These are phyloP conservation scores for Gymnocheta viridis DNA, from an alignment of 2,888 invertebrate genomes.

Conservation along the genomic window DNA sequence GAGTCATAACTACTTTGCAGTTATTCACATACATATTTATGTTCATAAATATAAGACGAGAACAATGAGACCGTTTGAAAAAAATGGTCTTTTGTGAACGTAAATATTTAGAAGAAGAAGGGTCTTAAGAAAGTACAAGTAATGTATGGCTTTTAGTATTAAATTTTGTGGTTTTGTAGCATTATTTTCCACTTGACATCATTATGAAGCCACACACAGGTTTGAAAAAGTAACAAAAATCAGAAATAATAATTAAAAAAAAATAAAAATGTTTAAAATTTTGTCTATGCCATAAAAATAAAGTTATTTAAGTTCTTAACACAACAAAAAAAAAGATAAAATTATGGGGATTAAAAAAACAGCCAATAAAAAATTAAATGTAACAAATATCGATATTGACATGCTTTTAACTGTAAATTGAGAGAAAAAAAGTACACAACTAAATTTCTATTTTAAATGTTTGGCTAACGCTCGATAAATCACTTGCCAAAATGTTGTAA, in stretches of 20 bases:
- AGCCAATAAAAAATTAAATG: conserved; percentile 35
- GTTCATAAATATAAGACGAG: background rate
- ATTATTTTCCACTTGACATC: conserved; percentile 76
- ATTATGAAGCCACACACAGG: conserved; percentile 73
- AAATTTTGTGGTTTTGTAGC: conserved; percentile 67
- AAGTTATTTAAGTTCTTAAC: background rate
- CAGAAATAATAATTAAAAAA: background rate
- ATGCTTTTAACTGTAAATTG: conserved; percentile 77
- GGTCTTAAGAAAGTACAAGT: conserved; percentile 62
- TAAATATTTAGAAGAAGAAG: conserved; percentile 30
- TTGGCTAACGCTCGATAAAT: conserved; percentile 71
- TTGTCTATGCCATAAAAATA: conserved; percentile 17
- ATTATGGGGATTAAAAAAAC: conserved; percentile 19
- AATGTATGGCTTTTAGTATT: conserved; percentile 69
- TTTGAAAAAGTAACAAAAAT: conserved; percentile 35
- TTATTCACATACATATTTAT: background rate
- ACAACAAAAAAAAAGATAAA: conserved; percentile 1
- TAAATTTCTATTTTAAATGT: conserved; percentile 71
- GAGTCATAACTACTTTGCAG: conserved; percentile 2
- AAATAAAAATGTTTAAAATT: background rate
- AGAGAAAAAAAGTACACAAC: background rate
- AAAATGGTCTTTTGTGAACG: conserved; percentile 17
- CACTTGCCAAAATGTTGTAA: conserved; percentile 58
- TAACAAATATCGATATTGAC: conserved; percentile 72
- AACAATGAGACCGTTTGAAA: background rate